Conservation (phyloP, 2,888 invertebrate genomes). For the Gasteruption jaculator region DNA sequence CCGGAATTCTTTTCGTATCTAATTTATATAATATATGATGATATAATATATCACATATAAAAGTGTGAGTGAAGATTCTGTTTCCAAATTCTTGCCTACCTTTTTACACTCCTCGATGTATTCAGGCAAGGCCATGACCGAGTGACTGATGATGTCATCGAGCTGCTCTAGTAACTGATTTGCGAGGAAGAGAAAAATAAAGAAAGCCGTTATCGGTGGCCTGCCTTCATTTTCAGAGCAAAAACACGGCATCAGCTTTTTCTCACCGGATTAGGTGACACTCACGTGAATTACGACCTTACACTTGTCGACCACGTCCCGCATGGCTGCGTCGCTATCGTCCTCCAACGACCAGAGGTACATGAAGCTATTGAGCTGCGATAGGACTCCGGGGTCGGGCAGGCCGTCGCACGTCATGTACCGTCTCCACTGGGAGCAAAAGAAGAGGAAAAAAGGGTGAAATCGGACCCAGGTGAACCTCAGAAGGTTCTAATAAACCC, state of each 20-base stretch:
- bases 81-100: conserved; percentile 38
- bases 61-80: too few relatives aligned
- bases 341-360: conserved; percentile 55
- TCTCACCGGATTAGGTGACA: too few relatives aligned
- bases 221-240: too few relatives aligned
- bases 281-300: conserved; percentile 55
- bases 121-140: conserved; percentile 43
- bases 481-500: too few relatives aligned
- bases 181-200: too few relatives aligned
- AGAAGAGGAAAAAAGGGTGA: background rate
- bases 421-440: conserved; percentile 55
- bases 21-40: background rate
- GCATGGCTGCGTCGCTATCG: conserved; percentile 49
- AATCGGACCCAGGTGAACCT: background rate
- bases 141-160: conserved; percentile 54
- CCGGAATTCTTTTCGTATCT: conserved; percentile 51
- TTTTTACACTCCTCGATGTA: conserved; percentile 53
- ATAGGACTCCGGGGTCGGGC: conserved; percentile 57
- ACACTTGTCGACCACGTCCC: conserved; percentile 53
- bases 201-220: too few relatives aligned
- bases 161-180: conserved; percentile 56
- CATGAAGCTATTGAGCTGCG: conserved; percentile 59
- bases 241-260: too few relatives aligned
- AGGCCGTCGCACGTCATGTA: conserved; percentile 60
- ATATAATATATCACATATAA: conserved; percentile 3